phyloP scores from a whole-genome alignment of 2,113 vertebrate genomes.

The Ophiodon elongatus region DNA sequence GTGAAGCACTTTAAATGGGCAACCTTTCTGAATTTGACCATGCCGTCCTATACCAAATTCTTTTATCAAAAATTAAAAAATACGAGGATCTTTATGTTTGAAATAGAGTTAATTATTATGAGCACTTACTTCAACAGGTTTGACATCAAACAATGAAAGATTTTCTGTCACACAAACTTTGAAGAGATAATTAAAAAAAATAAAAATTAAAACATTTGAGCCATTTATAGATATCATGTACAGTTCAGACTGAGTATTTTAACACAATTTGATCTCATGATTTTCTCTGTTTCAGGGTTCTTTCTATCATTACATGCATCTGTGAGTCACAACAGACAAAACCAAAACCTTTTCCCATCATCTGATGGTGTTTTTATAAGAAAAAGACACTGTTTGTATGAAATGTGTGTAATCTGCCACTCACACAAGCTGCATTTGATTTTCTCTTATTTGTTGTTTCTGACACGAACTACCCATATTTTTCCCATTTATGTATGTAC shows the following conservation, averaged over 20 bases:
- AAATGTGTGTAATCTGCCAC: conserved; percentile 36
- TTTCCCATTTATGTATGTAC: conserved; percentile 66
- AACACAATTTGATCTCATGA: conserved; percentile 4
- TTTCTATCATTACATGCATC: conserved; percentile 34
- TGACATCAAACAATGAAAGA: conserved; percentile 34
- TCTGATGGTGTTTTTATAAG: conserved; percentile 48
- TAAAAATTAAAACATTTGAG: conserved; percentile 18
- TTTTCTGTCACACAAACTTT: conserved; percentile 9
- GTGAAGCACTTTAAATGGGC: conserved; percentile 86
- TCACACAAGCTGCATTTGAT: conserved; percentile 20
- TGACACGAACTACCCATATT: conserved; percentile 20
- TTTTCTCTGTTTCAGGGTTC: conserved; percentile 45
- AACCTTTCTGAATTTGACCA: conserved; percentile 72
- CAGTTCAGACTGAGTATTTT: conserved; percentile 43
- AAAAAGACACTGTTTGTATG: conserved; percentile 30
- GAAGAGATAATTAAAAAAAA: not conserved
- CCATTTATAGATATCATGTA: conserved; percentile 56
- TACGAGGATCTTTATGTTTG: conserved; percentile 46
- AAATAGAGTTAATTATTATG: conserved; percentile 47
- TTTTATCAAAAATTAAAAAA: conserved; percentile 26
- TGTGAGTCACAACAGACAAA: conserved; percentile 39
- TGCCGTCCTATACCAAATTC: conserved; percentile 73
- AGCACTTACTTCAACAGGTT: conserved; percentile 69
- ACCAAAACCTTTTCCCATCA: conserved; percentile 57
- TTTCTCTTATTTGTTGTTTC: conserved; percentile 36